A percentile compares a stretch with the other conserved stretches of the same genome.
These are phyloP conservation scores for Torymus aiolomorphi DNA, from an alignment of 2,888 invertebrate species.

Conservation along the genomic window DNA sequence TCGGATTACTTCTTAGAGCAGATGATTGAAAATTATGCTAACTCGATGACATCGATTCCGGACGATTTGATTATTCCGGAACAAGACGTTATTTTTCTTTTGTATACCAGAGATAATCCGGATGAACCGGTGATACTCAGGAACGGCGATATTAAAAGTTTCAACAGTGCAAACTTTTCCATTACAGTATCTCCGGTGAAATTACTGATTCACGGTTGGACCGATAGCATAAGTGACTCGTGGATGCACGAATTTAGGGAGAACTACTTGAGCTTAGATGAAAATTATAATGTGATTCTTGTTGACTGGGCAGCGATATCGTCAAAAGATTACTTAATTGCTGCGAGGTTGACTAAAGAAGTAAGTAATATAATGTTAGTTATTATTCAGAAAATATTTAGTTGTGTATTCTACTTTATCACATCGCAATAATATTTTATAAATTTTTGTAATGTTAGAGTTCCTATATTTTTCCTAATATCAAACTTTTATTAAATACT, in stretches of 20 bases:
- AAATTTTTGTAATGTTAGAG: too few relatives aligned
- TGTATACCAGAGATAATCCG: conserved; percentile 66
- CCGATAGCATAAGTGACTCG: conserved; percentile 70
- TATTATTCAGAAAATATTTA: too few relatives aligned
- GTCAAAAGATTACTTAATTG: conserved; percentile 64
- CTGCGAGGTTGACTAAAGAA: conserved; percentile 61
- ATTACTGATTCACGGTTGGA: conserved; percentile 77
- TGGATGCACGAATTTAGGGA: conserved; percentile 64
- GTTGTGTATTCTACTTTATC: too few relatives aligned
- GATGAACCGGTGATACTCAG: conserved; percentile 58
- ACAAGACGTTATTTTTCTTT: conserved; percentile 62
- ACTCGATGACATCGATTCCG: conserved; percentile 46
- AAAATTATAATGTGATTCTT: conserved; percentile 76
- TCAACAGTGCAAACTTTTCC: conserved; percentile 62
- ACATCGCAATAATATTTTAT: too few relatives aligned
- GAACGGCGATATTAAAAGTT: conserved; percentile 57
- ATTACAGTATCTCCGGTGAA: conserved; percentile 65
- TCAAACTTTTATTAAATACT: too few relatives aligned
- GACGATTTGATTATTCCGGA: conserved; percentile 57
- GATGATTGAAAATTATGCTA: conserved; percentile 55
- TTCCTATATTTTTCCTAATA: too few relatives aligned
- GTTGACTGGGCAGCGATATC: conserved; percentile 76
- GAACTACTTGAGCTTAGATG: too few relatives aligned
- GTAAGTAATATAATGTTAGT: conserved; percentile 26
- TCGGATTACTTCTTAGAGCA: conserved; percentile 55